Conservation (phyloP, 2,113 vertebrate genomes). For the Forbesichthys agassizii region DNA sequence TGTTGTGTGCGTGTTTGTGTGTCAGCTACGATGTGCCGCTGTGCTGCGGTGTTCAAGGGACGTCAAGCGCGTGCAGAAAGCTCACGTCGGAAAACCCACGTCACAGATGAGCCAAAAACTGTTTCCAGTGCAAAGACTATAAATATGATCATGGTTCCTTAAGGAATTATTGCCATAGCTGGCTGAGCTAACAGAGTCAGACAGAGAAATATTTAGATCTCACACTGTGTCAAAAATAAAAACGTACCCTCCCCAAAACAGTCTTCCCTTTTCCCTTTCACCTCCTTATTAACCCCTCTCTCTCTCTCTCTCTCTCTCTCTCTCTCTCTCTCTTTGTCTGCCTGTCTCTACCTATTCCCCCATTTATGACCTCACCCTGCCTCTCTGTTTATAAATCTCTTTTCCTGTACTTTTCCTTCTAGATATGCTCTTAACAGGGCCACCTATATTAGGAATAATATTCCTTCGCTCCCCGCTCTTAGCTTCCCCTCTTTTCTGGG, state of each 20-base stretch:
- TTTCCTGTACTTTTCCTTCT: not conserved
- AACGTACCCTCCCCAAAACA: conserved; percentile 18
- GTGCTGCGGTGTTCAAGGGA: conserved; percentile 46
- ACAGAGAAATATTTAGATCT: conserved; percentile 58
- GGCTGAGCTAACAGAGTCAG: conserved; percentile 46
- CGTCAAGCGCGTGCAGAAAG: too few relatives aligned
- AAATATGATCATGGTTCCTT: conserved; percentile 52
- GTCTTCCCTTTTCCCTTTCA: conserved; percentile 3
- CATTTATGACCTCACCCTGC: not conserved
- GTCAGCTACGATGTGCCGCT: conserved; percentile 2
- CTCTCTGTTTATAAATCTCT: not conserved
- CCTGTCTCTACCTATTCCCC: too few relatives aligned
- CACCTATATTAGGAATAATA: too few relatives aligned
- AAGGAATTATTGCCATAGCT: conserved; percentile 55
- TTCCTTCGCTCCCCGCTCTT: not conserved
- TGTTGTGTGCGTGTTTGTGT: conserved; percentile 31
- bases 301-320: conserved; percentile 10
- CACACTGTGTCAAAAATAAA: conserved; percentile 39
- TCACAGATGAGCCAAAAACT: conserved; percentile 43
- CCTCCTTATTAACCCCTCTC: conserved; percentile 19
- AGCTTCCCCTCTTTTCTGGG: not conserved
- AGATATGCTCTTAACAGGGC: not conserved
- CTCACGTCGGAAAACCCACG: conserved; percentile 20
- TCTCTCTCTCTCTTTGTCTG: conserved; percentile 2
- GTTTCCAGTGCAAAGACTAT: conserved; percentile 46